These are phyloP conservation scores for Nesidiocoris tenuis DNA, from an alignment of 2,888 invertebrate species.

Conservation along the genomic window DNA sequence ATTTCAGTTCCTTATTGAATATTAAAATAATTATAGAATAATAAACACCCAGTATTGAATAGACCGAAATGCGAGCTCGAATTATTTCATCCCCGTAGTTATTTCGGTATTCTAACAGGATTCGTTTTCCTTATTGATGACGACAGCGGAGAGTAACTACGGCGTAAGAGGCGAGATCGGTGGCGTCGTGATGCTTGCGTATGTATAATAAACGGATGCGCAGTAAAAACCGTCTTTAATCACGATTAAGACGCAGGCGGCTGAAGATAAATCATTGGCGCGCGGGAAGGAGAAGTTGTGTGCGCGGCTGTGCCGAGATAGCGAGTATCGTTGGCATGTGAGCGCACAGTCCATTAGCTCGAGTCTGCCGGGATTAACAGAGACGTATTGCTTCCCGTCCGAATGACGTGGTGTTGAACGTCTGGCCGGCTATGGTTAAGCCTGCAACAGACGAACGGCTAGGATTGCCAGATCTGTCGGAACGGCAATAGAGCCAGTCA, in stretches of 20 bases:
- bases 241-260: constrained; percentile 41
- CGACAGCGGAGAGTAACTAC: constrained; percentile 10
- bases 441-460: no score
- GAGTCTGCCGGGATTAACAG: constrained; percentile 32
- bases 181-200: background rate
- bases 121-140: constrained; percentile 22
- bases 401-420: constrained; percentile 33
- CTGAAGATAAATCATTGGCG: constrained; percentile 33
- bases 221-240: constrained; percentile 42
- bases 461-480: background rate
- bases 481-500: background rate
- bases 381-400: constrained; percentile 42
- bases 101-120: background rate
- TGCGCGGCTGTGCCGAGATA: constrained; percentile 24
- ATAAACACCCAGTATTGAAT: no score
- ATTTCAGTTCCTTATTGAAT: no score
- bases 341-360: constrained; percentile 38
- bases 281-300: background rate
- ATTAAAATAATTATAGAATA: no score
- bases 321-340: constrained; percentile 31
- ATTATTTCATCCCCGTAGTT: no score
- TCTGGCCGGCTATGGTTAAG: background rate
- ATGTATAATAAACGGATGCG: constrained; percentile 31
- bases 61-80: background rate
- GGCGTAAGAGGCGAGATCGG: constrained; percentile 1